A percentile compares a stretch with the other conserved stretches of the same genome.
These are phyloP conservation scores for Turdus rufiventris DNA, from an alignment of 2,113 vertebrate species.

Conservation along the genomic window DNA sequence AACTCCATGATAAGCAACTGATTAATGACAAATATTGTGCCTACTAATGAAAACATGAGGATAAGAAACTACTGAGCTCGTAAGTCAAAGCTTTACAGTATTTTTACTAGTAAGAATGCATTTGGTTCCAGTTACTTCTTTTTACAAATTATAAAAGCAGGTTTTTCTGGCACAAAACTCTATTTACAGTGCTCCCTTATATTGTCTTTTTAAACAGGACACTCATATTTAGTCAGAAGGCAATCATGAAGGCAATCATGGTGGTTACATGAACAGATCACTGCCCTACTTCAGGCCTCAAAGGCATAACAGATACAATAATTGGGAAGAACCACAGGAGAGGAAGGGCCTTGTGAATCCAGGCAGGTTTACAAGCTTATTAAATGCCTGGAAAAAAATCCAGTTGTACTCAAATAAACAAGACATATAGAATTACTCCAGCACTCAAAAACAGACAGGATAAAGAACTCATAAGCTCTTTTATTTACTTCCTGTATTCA, in stretches of 20 bases:
- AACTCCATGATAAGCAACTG: neutral
- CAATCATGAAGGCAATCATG: neutral
- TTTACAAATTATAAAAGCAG: neutral
- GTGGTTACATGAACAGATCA: neutral
- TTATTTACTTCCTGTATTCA: neutral
- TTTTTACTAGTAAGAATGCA: neutral
- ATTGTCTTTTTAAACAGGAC: neutral
- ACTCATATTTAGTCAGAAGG: neutral
- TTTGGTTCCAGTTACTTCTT: neutral
- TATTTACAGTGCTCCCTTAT: neutral
- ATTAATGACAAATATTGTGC: neutral
- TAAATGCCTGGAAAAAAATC: neutral
- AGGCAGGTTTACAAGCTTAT: neutral
- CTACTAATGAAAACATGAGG: neutral
- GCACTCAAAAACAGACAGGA: neutral
- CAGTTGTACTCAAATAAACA: neutral
- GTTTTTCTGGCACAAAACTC: neutral
- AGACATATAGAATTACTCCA: neutral
- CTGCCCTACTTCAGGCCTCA: neutral
- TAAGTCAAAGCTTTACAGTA: neutral
- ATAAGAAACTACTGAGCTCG: neutral
- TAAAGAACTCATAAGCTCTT: neutral
- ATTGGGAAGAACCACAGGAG: neutral
- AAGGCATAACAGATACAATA: neutral
- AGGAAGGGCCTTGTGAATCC: neutral